Base-by-base conservation (phyloP, 2,888 invertebrate genomes). In the Scelioninae gen. 1 region DNA sequence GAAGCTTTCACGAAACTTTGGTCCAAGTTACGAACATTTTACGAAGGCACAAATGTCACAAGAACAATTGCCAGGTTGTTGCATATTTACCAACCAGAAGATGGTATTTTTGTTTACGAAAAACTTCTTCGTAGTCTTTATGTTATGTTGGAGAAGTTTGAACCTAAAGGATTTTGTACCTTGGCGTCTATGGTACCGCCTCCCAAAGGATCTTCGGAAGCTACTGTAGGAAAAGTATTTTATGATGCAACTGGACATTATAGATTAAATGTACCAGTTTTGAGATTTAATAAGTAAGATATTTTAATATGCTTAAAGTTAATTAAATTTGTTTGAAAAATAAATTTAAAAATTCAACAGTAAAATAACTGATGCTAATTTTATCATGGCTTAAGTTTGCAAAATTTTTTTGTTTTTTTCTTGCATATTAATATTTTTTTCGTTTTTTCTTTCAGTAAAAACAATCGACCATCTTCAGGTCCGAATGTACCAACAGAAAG, bases 1-100 rank as follows among this genome's bases (percentile, higher is more conserved):
- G 86, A 87, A 49, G 86, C 86, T 32, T 88, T 88, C 53, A 85
- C 88, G 1, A 86, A 86, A 15, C 71, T 89, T 32, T 88, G 89
- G 88, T 79, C 87, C 15, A 83, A 85, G 16, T 75, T 88, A 45
- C 83, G 88, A 32, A 78, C 83, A 10, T 86, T 84, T 84, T 88
- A 88, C 32, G 86, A 88, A 13, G 87, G 86, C 0, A 87, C 86
- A 31, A 87, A 88, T 65, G 85, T 88, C 10, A 85, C 88, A 5
- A 87, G 84, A 71, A 87, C 87, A 6, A 87, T 90, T 9, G 89
- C 88, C 10, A 86, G 86, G 65, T 85, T 90, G 47, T 58, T 90
- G 16, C 87, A 87, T 58, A 88, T 88, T 81, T 91, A 91, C 75
- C 88, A 89, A 60, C 89, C 90, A 0, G 87, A 91, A 43, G 89